These are phyloP conservation scores for Scaptomyza polygonia DNA, from an alignment of 2,888 invertebrate species.

Conservation along the genomic window DNA sequence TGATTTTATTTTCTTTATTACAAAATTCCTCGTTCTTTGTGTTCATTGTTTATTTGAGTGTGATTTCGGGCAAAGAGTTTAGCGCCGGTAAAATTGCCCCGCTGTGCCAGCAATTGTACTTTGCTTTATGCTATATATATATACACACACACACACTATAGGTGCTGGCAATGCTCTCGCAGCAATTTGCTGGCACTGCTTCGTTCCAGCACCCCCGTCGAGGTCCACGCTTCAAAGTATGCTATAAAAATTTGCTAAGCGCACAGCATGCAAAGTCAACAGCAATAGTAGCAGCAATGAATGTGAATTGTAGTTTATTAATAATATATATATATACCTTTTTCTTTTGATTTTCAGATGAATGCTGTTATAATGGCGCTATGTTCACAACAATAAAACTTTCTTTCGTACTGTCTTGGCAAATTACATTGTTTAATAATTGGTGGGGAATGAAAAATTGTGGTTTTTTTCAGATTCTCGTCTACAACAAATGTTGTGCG, in stretches of 20 bases:
- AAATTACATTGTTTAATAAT: slow-evolving; percentile 4
- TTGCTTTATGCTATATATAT: slow-evolving; percentile 31
- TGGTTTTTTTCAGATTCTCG: not conserved
- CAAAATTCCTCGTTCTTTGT: slow-evolving; percentile 66
- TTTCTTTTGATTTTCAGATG: slow-evolving; percentile 25
- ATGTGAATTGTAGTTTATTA: slow-evolving; percentile 26
- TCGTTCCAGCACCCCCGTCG: slow-evolving; percentile 10
- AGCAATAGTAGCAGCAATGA: not conserved
- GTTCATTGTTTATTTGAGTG: slow-evolving; percentile 68
- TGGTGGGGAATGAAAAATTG: not conserved
- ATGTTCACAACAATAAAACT: slow-evolving; percentile 38
- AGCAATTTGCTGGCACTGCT: slow-evolving; percentile 27
- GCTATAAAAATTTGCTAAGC: slow-evolving; percentile 53
- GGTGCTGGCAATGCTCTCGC: not conserved
- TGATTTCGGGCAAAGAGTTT: slow-evolving; percentile 15
- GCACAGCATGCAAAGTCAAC: slow-evolving; percentile 44
- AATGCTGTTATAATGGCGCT: slow-evolving; percentile 27
- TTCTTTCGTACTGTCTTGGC: slow-evolving; percentile 20
- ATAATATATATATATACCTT: slow-evolving; percentile 9
- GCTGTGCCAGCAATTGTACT: slow-evolving; percentile 47
- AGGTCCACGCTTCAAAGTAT: slow-evolving; percentile 27
- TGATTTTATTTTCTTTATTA: slow-evolving; percentile 58
- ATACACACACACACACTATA: not conserved
- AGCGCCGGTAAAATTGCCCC: slow-evolving; percentile 50
- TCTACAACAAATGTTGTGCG: too few relatives aligned